Conservation (phyloP, 2,113 vertebrate genomes). For the chimpanzee (Pan troglodytes) region NHGRI_mPanTro3-v2.1_pri NC_086015.1:186095501-186096000, state of each 20-base stretch:
- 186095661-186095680: slow-evolving; percentile 31
- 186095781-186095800: neutral
- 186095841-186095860: slow-evolving; percentile 7
- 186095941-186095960: neutral
- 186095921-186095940: neutral
- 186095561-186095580: neutral
- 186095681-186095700: neutral
- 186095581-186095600: neutral
- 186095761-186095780: neutral
- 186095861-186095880: slow-evolving; percentile 10
- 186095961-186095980: neutral
- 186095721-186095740: neutral
- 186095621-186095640: neutral
- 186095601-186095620: neutral
- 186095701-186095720: slow-evolving; percentile 15
- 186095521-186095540: slow-evolving; percentile 10
- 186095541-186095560: neutral
- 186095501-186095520: slow-evolving; percentile 31
- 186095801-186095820: slow-evolving; percentile 50
- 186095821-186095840: slow-evolving; percentile 28
- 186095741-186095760: neutral
- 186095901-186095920: neutral
- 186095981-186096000: neutral
- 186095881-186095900: neutral
- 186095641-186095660: neutral